Evolutionary conservation across 2,113 vertebrate species (phyloP), one percentile per base, ranked within the genome.

Genomic region (Thermophis baileyi): DNA sequence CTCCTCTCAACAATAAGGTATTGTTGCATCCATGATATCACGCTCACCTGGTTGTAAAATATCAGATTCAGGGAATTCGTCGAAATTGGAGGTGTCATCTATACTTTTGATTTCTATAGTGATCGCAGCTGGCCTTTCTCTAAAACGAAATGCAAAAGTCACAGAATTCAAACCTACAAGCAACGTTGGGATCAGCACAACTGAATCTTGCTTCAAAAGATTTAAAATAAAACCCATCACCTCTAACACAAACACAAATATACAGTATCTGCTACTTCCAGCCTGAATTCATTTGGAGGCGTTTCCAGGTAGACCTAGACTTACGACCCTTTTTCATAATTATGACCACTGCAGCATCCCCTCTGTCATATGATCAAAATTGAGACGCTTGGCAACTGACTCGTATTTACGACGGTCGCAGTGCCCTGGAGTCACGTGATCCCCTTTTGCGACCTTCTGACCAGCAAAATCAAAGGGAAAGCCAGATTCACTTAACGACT

Each of bases 81-180:
- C 99, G 0, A 99, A 99, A 97, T 99, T 99, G 6, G 99, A 99
- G 90, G 99, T 99, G 96, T 99, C 99, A 87, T 99, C 99, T 40
- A 99, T 99, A 93, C 99, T 99, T 97, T 99, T 99, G 96, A 99
- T 99, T 96, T 99, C 99, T 93, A 99, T 99, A 49, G 99, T 99
- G 94, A 99, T 99, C 89, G 99, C 99, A 88, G 99, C 99, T 27
- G 99, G 99, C 93, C 99, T 98, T 96, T 99, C 99, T 97, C 99
- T 99, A 95, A 9, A 90, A 95, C 40, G 94, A 2, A 55, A 51
- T 11, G 85, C 46, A 94, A 91, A 95, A 90, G 16, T 90, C 93
- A 55, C 50, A 3, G 50, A 50, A 50, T 50, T 86, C 12, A 53
- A 81, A 4, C 1, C 4, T 16, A 11, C 69, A 22, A 47, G 16